Evolutionary conservation across 37 sponge, comb jelly and placozoan genomes (phyloP).

Genomic region (Bolinopsis microptera): DNA sequence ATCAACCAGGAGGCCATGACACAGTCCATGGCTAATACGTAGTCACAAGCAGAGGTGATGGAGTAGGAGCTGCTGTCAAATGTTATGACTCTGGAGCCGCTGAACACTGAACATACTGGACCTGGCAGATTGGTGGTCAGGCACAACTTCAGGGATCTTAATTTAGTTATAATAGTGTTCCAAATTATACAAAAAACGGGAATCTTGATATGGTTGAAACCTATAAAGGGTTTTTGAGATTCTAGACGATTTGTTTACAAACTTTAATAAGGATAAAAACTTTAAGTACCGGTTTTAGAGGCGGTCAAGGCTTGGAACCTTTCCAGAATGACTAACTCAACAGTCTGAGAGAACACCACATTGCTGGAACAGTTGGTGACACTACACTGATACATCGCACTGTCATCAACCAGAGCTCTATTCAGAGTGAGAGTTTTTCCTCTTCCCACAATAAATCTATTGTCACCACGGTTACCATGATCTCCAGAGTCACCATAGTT

Average conservation of each 20-base stretch:
- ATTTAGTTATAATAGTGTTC: too few species aligned
- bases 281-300: not conserved
- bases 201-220: too few species aligned
- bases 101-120: constrained; percentile 18
- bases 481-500: not conserved
- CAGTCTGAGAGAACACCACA: not conserved
- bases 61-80: constrained; percentile 11
- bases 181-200: too few species aligned
- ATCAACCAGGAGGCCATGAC: not conserved
- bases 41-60: not conserved
- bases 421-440: not conserved
- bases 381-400: not conserved
- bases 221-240: too few species aligned
- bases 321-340: not conserved
- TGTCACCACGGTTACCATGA: not conserved
- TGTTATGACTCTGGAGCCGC: not conserved
- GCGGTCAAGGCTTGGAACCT: not conserved
- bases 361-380: not conserved
- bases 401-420: constrained; percentile 11
- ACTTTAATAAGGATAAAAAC: too few species aligned
- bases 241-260: too few species aligned
- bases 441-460: not conserved
- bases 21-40: constrained; percentile 58
- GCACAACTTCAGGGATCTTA: too few species aligned
- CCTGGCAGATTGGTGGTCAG: not conserved